Evolutionary conservation across 35 echinoderm and acorn worm genomes (phyloP), one percentile per base, ranked within the genome.

Genomic region (Amphiura filiformis): DNA sequence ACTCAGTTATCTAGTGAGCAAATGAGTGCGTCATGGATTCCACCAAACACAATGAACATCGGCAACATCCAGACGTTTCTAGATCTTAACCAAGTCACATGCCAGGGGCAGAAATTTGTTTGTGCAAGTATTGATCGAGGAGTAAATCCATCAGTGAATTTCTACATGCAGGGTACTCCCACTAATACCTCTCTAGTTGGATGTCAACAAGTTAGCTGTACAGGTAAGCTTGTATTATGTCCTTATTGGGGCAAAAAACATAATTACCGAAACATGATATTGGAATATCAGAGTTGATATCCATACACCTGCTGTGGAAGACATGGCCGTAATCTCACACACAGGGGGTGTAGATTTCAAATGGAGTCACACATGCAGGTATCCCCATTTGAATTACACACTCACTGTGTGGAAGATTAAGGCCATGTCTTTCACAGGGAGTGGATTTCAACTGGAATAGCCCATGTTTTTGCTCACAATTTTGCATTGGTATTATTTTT

Each of bases 71-170:
- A 89, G 86, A 49, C 86, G 3, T 18, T 75, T 0, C 38, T 96
- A 35, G 23, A 30, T 23, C 23, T 86, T 0, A 36, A 82, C 17
- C 4, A 37, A 30, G 39, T 85, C 13, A 15, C 64, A 26, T 96
- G 94, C 52, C 75, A 49, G 17, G 81, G 92, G 23, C 40, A 89
- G 57, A 26, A 13, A 22, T 96, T 82, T 65, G 35, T 92, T 35
- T 96, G 94, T 38, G 94, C 90, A 23, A 86, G 61, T 26, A 96
- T 96, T 30, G 90, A 77, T 15, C 83, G 57, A 9, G 70, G 78
- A 42, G 23, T 32, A 37, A 92, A 83, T 38, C 61, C 86, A 18
- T 38, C 86, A 0, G 40, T 78, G 22, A 77, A 85, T 65, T 96
- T 96, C 77, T 32, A 41, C 9, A 75, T 96, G n/a, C 34, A 79